Evolutionary conservation across 64 coral and sea anemone species (phyloP).

Genomic region (Exaiptasia diaphana): DNA sequence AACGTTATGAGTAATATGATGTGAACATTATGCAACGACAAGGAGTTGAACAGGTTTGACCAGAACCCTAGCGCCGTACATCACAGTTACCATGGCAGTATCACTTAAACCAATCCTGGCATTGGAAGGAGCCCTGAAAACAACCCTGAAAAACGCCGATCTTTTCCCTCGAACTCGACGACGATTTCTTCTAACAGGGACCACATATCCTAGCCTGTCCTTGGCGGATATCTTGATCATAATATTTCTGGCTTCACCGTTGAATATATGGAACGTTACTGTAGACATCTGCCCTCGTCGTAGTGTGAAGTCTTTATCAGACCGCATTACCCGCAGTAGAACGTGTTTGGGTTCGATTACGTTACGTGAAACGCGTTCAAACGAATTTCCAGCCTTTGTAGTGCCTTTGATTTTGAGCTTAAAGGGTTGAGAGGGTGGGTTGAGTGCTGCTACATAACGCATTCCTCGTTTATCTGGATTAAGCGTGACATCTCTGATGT

Average conservation of each 20-base stretch:
- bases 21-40: neutral
- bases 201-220: neutral
- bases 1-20: no score
- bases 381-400: slow-evolving; percentile 40
- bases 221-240: neutral
- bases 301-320: slow-evolving; percentile 36
- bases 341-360: slow-evolving; percentile 27
- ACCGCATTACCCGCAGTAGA: slow-evolving; percentile 38
- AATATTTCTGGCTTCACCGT: neutral
- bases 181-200: neutral
- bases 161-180: neutral
- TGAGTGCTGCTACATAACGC: slow-evolving; percentile 41
- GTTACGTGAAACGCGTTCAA: slow-evolving; percentile 66
- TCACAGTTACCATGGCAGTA: neutral
- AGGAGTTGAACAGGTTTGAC: neutral
- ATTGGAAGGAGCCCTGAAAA: neutral
- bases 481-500: slow-evolving; percentile 27
- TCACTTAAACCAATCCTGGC: neutral
- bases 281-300: neutral
- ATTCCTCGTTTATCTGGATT: neutral
- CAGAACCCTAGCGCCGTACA: neutral
- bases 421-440: slow-evolving; percentile 4
- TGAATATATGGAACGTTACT: neutral
- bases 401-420: slow-evolving; percentile 51
- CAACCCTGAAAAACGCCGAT: neutral